Conservation (phyloP, 2,888 invertebrate species). For the Zygaena filipendulae region DNA sequence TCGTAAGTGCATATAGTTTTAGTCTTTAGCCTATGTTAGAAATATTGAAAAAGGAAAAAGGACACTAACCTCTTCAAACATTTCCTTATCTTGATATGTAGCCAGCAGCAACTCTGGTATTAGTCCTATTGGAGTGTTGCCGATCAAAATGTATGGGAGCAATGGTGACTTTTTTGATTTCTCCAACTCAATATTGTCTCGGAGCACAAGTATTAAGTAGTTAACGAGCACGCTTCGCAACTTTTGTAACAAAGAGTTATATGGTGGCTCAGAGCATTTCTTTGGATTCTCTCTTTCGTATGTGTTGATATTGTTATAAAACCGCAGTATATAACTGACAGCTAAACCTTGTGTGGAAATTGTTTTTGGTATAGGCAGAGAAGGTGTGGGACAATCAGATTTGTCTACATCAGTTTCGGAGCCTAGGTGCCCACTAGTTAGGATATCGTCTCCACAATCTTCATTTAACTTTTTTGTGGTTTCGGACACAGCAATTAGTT, state of each 20-base stretch:
- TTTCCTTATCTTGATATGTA: constrained; percentile 69
- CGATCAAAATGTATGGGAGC: constrained; percentile 74
- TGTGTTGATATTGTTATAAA: constrained; percentile 75
- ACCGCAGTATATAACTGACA: constrained; percentile 54
- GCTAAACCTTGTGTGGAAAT: constrained; percentile 51
- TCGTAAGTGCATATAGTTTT: too few species aligned
- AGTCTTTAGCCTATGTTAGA: too few species aligned
- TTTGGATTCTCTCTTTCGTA: constrained; percentile 83
- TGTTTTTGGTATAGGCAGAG: constrained; percentile 48
- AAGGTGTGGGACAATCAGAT: constrained; percentile 51
- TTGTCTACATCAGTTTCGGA: constrained; percentile 44
- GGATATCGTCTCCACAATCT: constrained; percentile 47
- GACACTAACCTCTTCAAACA: constrained; percentile 64
- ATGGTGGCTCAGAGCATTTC: constrained; percentile 77
- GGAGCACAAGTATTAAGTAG: constrained; percentile 68
- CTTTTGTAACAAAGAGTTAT: constrained; percentile 73
- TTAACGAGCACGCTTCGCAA: constrained; percentile 64
- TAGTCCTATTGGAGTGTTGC: constrained; percentile 79
- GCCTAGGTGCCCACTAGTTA: constrained; percentile 36
- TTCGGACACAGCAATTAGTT: constrained; percentile 45
- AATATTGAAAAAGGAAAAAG: too few species aligned
- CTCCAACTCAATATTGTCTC: constrained; percentile 65
- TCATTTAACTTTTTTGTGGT: constrained; percentile 54
- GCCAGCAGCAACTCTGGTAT: constrained; percentile 74
- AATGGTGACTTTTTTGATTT: constrained; percentile 71